phyloP scores from a whole-genome alignment of 1,140 invertebrate genomes.

The Pseudomyrmex flavicornis region DNA sequence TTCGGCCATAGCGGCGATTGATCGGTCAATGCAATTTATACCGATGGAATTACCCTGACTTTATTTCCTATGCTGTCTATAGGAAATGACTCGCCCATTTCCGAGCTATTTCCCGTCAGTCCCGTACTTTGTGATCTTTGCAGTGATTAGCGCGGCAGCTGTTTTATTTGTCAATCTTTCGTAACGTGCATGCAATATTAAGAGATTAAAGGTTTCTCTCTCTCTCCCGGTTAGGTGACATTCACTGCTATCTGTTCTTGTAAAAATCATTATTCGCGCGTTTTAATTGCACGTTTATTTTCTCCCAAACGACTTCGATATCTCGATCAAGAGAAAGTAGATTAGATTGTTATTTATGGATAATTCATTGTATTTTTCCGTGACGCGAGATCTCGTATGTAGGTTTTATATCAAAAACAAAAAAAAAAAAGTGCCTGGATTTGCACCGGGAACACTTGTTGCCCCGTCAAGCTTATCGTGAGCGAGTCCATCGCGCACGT shows the following conservation, averaged over 20 bases:
- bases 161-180: background rate
- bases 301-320: no score
- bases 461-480: slow-evolving; percentile 72
- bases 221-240: no score
- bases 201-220: no score
- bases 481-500: slow-evolving; percentile 68
- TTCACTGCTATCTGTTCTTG: no score
- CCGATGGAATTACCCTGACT: slow-evolving; percentile 12
- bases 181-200: background rate
- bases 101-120: background rate
- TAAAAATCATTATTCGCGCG: no score
- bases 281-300: no score
- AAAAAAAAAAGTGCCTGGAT: background rate
- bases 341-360: no score
- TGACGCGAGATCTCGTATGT: no score
- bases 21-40: slow-evolving; percentile 68
- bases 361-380: no score
- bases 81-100: background rate
- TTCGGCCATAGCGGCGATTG: slow-evolving; percentile 58
- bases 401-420: no score
- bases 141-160: background rate
- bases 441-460: slow-evolving; percentile 71
- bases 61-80: slow-evolving; percentile 24
- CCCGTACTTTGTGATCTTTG: background rate
- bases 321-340: no score